These are phyloP conservation scores for Bubo blakistoni DNA, from an alignment of 2,113 vertebrate genomes.

Conservation along the genomic window DNA sequence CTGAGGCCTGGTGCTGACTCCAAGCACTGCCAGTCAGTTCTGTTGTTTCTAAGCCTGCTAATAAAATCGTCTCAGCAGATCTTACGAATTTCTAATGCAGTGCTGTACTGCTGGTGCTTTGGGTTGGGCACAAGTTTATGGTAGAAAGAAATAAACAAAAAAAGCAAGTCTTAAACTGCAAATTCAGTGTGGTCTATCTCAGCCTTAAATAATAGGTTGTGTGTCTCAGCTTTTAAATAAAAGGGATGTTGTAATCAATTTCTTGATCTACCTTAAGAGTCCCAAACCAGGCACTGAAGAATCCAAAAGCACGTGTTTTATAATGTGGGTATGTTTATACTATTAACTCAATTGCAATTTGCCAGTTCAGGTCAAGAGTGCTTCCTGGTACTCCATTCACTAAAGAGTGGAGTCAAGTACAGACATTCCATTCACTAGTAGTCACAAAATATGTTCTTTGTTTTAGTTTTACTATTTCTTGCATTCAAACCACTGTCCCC, in stretches of 20 bases:
- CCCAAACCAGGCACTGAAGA: not conserved
- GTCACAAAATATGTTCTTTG: not conserved
- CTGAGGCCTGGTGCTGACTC: not conserved
- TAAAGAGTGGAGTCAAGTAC: not conserved
- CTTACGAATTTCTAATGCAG: not conserved
- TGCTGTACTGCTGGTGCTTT: not conserved
- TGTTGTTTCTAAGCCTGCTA: not conserved
- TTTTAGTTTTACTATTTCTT: not conserved
- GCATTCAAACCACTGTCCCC: not conserved
- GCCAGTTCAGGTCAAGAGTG: not conserved
- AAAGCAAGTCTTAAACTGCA: not conserved
- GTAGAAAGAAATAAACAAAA: not conserved
- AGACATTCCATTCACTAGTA: not conserved
- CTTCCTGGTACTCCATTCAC: not conserved
- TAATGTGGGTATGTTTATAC: not conserved
- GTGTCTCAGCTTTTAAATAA: not conserved
- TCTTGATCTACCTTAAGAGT: not conserved
- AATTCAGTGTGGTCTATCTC: accelerated
- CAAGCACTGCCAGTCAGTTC: not conserved
- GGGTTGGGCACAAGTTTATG: not conserved
- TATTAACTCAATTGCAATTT: not conserved
- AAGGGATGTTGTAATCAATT: not conserved
- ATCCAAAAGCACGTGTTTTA: not conserved
- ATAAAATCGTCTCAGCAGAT: not conserved
- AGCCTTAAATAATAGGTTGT: not conserved